A percentile compares a stretch with the other conserved stretches of the same genome.
Evolutionary conservation across 1,140 invertebrate genomes (phyloP).

Genomic region (Lordiphosa clarofinis): DNA sequence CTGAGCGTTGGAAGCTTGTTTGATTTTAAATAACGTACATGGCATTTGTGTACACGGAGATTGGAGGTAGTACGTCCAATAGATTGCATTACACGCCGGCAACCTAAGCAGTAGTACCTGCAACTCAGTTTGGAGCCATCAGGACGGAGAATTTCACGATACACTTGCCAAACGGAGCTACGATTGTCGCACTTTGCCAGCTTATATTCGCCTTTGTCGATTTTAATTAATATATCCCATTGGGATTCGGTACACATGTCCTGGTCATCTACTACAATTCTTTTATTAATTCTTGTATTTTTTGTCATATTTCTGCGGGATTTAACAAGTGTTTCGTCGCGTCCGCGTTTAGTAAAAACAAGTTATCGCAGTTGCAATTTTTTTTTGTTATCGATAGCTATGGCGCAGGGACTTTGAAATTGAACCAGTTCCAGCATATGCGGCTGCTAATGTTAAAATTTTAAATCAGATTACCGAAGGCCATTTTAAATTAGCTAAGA

Average conservation of each 20-base stretch:
- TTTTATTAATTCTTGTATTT: too few species aligned
- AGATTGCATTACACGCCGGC: slow-evolving; percentile 15
- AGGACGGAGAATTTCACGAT: slow-evolving; percentile 38
- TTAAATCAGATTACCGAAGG: too few species aligned
- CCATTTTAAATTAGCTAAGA: too few species aligned
- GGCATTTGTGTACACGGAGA: slow-evolving; percentile 27
- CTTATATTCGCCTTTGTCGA: slow-evolving; percentile 36
- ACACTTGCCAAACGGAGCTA: slow-evolving; percentile 53
- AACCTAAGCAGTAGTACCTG: slow-evolving; percentile 34
- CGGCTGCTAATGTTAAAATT: too few species aligned
- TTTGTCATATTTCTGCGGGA: too few species aligned
- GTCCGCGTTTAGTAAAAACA: too few species aligned
- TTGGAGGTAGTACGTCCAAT: not conserved
- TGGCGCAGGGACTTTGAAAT: too few species aligned
- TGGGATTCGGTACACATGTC: slow-evolving; percentile 21
- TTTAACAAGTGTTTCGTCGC: too few species aligned
- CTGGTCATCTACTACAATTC: too few species aligned
- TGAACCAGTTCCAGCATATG: too few species aligned
- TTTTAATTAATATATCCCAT: slow-evolving; percentile 35
- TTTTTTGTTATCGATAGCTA: too few species aligned
- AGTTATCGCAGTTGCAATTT: too few species aligned
- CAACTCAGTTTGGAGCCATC: slow-evolving; percentile 46
- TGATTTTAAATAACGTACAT: slow-evolving; percentile 2
- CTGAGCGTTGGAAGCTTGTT: not conserved
- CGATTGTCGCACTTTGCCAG: slow-evolving; percentile 33